phyloP scores from a whole-genome alignment of 2,888 invertebrate species.

The Harmothoe impar region DNA sequence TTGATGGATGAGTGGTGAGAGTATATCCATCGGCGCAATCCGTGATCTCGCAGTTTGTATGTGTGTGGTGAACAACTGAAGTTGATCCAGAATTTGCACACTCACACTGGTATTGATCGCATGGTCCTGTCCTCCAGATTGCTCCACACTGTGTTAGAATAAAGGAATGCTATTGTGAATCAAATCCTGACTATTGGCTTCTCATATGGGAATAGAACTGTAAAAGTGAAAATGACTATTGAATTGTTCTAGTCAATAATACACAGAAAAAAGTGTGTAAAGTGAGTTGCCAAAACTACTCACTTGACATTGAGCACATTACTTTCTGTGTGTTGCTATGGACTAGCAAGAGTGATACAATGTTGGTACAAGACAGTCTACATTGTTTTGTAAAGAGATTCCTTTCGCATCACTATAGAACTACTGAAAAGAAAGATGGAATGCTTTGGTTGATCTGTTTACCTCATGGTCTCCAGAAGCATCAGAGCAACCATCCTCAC shows the following conservation, averaged over 20 bases:
- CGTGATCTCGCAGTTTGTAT: background rate
- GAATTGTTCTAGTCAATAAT: background rate
- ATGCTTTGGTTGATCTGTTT: background rate
- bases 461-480: slow-evolving; percentile 8
- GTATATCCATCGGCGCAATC: background rate
- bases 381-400: too few relatives aligned
- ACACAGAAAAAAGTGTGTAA: too few relatives aligned
- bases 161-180: background rate
- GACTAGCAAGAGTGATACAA: too few relatives aligned
- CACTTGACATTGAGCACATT: background rate
- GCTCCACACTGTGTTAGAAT: slow-evolving; percentile 3
- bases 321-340: too few relatives aligned
- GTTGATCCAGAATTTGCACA: background rate
- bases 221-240: background rate
- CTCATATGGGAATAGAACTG: background rate
- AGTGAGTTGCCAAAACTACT: too few relatives aligned
- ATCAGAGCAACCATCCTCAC: slow-evolving; percentile 16
- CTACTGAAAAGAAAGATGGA: background rate
- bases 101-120: slow-evolving; percentile 21
- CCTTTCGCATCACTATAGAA: too few relatives aligned
- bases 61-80: background rate
- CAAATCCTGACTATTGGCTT: background rate
- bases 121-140: slow-evolving; percentile 10
- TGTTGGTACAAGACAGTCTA: too few relatives aligned
- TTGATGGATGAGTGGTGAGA: background rate